Conservation (phyloP, 2,888 invertebrate species). For the Acleris sparsana region DNA sequence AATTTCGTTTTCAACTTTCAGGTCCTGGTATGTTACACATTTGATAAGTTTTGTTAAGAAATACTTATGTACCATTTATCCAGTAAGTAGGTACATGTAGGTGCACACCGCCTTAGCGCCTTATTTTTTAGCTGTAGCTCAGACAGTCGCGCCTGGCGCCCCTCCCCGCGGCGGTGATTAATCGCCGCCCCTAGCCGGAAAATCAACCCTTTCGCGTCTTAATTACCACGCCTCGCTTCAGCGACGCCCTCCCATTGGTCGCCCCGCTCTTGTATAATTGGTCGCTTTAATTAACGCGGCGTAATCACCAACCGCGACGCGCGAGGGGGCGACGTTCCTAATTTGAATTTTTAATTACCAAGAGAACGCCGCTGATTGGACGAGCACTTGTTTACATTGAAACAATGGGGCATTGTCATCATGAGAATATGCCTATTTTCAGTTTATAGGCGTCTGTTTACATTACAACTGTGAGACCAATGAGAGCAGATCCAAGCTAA, state of each 20-base stretch:
- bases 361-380: slow-evolving; percentile 65
- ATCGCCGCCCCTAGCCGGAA: slow-evolving; percentile 74
- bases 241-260: slow-evolving; percentile 70
- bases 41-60: no score
- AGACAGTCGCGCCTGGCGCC: slow-evolving; percentile 48
- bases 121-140: slow-evolving; percentile 38
- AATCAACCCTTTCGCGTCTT: slow-evolving; percentile 82
- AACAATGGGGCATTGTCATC: slow-evolving; percentile 70
- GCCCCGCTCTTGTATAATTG: slow-evolving; percentile 73
- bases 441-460: slow-evolving; percentile 4
- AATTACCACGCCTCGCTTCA: slow-evolving; percentile 82
- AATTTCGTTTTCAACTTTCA: no score
- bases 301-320: slow-evolving; percentile 76
- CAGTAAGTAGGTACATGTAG: neutral
- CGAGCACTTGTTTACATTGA: slow-evolving; percentile 61
- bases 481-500: neutral
- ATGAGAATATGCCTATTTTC: slow-evolving; percentile 34
- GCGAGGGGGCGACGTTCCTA: slow-evolving; percentile 71
- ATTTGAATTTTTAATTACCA: slow-evolving; percentile 82
- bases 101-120: neutral
- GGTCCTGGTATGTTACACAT: no score
- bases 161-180: slow-evolving; percentile 60
- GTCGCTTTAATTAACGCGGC: slow-evolving; percentile 78
- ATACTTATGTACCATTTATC: no score
- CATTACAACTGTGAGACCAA: neutral